Evolutionary conservation across 2,113 vertebrate genomes (phyloP), one percentile per base, ranked within the genome.

Genomic region (Thamnophis sirtalis): DNA sequence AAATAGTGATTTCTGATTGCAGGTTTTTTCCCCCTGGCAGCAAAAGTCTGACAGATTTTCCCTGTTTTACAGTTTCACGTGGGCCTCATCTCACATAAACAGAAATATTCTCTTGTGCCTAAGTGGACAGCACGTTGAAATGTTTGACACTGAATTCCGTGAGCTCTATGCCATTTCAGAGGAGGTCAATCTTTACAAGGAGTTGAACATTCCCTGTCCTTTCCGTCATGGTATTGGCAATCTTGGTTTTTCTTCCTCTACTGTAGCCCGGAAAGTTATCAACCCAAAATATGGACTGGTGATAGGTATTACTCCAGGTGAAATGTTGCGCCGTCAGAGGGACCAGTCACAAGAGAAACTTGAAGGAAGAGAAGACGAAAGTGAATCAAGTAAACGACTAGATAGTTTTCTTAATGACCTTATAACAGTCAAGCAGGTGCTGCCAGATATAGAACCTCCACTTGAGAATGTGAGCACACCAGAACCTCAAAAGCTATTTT

Each of bases 131-230:
- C 97, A 98, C 0, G 98, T 98, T 11, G 99, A 99, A 93, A 96
- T 98, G 95, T 99, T 98, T 51, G 99, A 99, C 6, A 50, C 95
- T 19, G 98, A 99, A 95, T 99, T 99, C 95, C 97, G 99, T 6
- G 98, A 99, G 95, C 98, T 99, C 9, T 99, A 99, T 0, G 98
- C 99, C 94, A 96, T 98, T 96, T 99, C 99, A 0, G 98, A 99
- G 89, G 98, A 98, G 88, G 95, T 99, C 89, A 96, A 98, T 97
- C 97, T 99, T 43, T 98, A 97, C 95, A 98, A 97, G 93, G 98
- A 98, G 93, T 97, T 99, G 89, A 96, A 96, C 85, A 94, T 98
- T 95, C 94, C 96, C 0, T 95, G 95, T 10, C 93, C 92, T 1
- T 97, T 97, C 22, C 93, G 33, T 91, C 86, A 24, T 0, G 96